These are phyloP conservation scores for Daubentonia madagascariensis DNA, from an alignment of 2,113 vertebrate species.

Conservation along the genomic window DNA sequence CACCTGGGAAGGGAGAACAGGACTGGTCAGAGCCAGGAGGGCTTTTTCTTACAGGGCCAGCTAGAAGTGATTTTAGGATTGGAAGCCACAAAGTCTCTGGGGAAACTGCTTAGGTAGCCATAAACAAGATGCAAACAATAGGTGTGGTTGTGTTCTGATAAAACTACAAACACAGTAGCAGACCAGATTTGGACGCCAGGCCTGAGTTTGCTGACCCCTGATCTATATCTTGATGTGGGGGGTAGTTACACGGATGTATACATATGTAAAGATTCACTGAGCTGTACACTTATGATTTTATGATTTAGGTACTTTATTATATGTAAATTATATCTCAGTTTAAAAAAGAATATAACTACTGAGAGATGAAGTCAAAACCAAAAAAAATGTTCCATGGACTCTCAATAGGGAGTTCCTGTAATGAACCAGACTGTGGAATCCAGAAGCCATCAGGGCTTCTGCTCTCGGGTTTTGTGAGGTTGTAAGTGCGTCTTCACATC, in stretches of 20 bases:
- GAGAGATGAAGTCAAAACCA: background rate
- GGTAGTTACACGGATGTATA: background rate
- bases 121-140: background rate
- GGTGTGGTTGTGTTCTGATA: background rate
- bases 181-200: background rate
- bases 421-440: background rate
- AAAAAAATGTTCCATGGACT: background rate
- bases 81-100: background rate
- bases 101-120: background rate
- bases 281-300: background rate
- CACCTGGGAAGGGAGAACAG: background rate
- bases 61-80: background rate
- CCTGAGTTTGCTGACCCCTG: background rate
- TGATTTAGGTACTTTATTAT: background rate
- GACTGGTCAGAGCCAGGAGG: fast-evolving
- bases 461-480: background rate
- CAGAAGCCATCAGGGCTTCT: background rate
- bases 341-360: background rate
- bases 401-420: background rate
- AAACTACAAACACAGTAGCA: background rate
- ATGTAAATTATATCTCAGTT: background rate
- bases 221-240: background rate
- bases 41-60: background rate
- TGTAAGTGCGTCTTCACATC: background rate
- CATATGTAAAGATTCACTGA: background rate